Percentiles rank a stretch among this genome's conserved stretches.
Conservation (phyloP, 2,797 vertebrate species). For the Halcyon chelicuti region DNA sequence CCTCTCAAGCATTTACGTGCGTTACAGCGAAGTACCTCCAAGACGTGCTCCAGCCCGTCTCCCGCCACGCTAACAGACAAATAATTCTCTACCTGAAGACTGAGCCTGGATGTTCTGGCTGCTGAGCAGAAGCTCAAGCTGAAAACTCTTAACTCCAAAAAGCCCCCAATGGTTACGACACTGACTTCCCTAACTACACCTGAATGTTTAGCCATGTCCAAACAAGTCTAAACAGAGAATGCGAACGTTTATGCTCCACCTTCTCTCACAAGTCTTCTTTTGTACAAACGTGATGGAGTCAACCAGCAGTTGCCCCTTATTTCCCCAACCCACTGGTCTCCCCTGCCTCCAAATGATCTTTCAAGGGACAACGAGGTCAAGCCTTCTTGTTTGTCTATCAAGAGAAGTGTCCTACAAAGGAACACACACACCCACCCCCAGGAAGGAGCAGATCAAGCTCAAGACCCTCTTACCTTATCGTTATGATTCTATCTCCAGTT, state of each 20-base stretch:
- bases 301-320: accelerated
- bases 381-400: not conserved
- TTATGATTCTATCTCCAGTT: conserved; percentile 86
- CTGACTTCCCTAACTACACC: not conserved
- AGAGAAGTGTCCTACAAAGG: not conserved
- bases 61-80: not conserved
- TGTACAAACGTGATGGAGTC: accelerated
- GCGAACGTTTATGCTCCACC: accelerated
- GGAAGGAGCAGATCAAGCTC: accelerated
- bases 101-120: not conserved
- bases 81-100: accelerated
- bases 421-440: too few relatives aligned
- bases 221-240: not conserved
- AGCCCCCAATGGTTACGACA: accelerated
- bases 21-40: accelerated
- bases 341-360: not conserved
- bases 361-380: not conserved
- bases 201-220: accelerated
- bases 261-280: not conserved
- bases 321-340: not conserved
- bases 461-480: conserved; percentile 79
- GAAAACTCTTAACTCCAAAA: not conserved
- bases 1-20: not conserved
- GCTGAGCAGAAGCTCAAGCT: not conserved
- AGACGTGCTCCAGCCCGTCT: accelerated